phyloP scores from a whole-genome alignment of 2,113 vertebrate genomes.

The Porphyrio hochstetteri region DNA sequence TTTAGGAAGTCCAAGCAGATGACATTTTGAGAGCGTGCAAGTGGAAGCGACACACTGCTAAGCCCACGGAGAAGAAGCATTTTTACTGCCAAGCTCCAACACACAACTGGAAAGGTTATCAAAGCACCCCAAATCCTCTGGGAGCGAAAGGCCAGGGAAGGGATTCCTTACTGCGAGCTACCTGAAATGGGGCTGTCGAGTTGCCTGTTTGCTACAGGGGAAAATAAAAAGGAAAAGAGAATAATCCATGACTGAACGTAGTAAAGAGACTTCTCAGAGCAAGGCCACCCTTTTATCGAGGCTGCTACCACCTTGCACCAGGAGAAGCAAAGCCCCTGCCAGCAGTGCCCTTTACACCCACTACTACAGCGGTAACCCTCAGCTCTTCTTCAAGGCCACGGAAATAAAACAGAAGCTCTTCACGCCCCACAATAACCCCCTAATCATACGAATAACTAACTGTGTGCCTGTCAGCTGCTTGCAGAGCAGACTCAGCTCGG shows the following conservation, averaged over 20 bases:
- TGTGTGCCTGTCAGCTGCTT: background rate
- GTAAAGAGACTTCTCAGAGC: background rate
- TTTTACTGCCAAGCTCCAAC: background rate
- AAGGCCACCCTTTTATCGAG: fast-evolving
- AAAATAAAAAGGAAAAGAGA: too few relatives aligned
- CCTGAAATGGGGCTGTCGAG: background rate
- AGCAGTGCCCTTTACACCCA: background rate
- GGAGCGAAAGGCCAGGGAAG: background rate
- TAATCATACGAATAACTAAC: background rate
- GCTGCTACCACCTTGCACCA: background rate
- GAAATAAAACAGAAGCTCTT: background rate
- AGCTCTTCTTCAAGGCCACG: background rate
- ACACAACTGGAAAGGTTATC: background rate
- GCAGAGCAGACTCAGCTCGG: background rate
- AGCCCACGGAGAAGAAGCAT: background rate
- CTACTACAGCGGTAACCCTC: background rate
- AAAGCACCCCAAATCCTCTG: background rate
- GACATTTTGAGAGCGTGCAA: background rate
- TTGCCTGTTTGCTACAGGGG: background rate
- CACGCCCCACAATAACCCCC: background rate
- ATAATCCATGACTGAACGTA: background rate
- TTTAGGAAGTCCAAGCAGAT: background rate
- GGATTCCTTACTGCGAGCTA: background rate
- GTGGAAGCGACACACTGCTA: background rate
- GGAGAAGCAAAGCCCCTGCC: background rate